phyloP scores from a whole-genome alignment of 2,888 invertebrate species.

The Temnothorax rugatulus region DNA sequence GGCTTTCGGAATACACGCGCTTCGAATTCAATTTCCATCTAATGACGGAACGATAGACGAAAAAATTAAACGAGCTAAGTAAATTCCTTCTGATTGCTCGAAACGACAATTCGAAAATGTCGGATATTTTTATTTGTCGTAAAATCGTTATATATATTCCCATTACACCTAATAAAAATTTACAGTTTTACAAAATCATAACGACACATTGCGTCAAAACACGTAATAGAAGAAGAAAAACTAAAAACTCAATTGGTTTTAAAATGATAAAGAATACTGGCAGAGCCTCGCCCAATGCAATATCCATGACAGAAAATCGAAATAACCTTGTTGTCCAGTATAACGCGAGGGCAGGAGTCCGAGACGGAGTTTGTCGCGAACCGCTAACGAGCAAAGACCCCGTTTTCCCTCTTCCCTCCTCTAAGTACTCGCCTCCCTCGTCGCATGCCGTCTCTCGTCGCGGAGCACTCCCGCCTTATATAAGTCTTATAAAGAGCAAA shows the following conservation, averaged over 20 bases:
- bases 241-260: background rate
- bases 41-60: slow-evolving; percentile 51
- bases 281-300: background rate
- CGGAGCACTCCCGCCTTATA: slow-evolving; percentile 81
- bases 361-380: slow-evolving; percentile 85
- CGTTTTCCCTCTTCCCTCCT: slow-evolving; percentile 57
- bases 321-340: slow-evolving; percentile 29
- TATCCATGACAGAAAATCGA: slow-evolving; percentile 8
- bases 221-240: background rate
- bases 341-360: slow-evolving; percentile 60
- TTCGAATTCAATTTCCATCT: slow-evolving; percentile 53
- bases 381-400: slow-evolving; percentile 85
- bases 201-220: background rate
- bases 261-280: background rate
- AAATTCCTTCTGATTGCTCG: background rate
- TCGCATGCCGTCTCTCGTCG: slow-evolving; percentile 61
- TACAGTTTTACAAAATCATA: background rate
- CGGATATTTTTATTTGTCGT: background rate
- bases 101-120: background rate
- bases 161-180: background rate
- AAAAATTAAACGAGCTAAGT: slow-evolving; percentile 7
- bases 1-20: slow-evolving; percentile 52
- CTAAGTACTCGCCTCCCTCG: slow-evolving; percentile 49
- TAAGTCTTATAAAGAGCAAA: slow-evolving; percentile 86
- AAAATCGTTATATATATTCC: background rate